Conservation (phyloP, 2,113 vertebrate species). For the Neomonachus schauinslandi region DNA sequence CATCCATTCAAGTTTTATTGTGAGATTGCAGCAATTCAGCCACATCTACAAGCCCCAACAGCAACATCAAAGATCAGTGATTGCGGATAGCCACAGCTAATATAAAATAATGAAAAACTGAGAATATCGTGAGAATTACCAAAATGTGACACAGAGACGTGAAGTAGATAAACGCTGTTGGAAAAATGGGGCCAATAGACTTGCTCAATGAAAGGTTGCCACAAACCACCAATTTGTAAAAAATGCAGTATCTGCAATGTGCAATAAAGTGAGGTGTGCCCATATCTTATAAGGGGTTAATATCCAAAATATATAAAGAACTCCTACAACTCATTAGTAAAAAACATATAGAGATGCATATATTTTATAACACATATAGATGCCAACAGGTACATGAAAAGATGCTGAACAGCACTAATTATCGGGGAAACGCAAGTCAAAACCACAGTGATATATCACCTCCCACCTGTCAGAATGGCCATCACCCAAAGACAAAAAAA, state of each 20-base stretch:
- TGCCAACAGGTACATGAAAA: neutral
- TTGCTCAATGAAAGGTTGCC: neutral
- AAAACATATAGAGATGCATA: too few species aligned
- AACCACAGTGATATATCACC: neutral
- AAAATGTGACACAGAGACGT: neutral
- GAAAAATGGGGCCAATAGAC: neutral
- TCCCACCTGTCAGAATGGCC: neutral
- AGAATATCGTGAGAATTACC: neutral
- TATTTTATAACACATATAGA: neutral
- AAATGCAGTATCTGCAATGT: neutral
- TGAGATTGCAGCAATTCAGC: neutral
- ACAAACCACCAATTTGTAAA: neutral
- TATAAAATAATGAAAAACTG: neutral
- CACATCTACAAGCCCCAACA: neutral
- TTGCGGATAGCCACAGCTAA: neutral
- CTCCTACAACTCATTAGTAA: neutral
- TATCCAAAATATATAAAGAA: neutral
- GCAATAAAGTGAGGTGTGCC: neutral
- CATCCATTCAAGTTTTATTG: neutral
- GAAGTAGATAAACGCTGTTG: neutral
- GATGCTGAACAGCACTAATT: neutral
- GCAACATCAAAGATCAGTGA: neutral
- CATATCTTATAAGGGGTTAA: neutral
- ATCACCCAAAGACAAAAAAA: neutral
- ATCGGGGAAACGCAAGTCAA: neutral